Conservation (phyloP, 2,888 invertebrate species). For the Busseola fusca region DNA sequence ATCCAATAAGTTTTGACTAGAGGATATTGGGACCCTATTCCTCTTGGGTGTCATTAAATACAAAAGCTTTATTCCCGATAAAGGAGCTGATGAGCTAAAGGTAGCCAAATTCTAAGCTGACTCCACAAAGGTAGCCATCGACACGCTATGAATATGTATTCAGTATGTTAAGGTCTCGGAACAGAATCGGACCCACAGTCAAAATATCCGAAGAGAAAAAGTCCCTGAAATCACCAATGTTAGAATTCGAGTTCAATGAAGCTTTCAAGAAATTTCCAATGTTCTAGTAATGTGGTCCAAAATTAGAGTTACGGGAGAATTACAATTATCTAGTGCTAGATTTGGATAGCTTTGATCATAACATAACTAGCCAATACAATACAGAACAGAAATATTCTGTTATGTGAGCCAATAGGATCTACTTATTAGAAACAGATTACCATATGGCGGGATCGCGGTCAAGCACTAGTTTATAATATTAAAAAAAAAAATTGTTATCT, state of each 20-base stretch:
- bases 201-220: background rate
- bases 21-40: background rate
- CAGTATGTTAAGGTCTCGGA: background rate
- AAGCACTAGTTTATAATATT: too few relatives aligned
- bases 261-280: background rate
- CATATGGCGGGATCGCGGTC: too few relatives aligned
- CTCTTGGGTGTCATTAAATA: background rate
- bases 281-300: background rate
- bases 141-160: background rate
- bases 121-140: too few relatives aligned
- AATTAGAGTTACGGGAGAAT: background rate
- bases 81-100: too few relatives aligned
- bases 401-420: too few relatives aligned
- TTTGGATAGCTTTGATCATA: background rate
- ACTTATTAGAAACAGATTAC: background rate
- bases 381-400: too few relatives aligned
- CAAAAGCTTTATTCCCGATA: background rate
- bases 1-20: slow-evolving; percentile 1
- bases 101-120: too few relatives aligned
- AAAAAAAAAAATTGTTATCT: too few relatives aligned
- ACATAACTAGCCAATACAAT: background rate
- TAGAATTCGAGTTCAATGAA: too few relatives aligned
- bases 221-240: background rate
- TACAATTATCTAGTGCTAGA: background rate
- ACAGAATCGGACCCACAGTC: background rate